phyloP scores from a whole-genome alignment of 2,888 invertebrate species.

The Coleophora deauratella region DNA sequence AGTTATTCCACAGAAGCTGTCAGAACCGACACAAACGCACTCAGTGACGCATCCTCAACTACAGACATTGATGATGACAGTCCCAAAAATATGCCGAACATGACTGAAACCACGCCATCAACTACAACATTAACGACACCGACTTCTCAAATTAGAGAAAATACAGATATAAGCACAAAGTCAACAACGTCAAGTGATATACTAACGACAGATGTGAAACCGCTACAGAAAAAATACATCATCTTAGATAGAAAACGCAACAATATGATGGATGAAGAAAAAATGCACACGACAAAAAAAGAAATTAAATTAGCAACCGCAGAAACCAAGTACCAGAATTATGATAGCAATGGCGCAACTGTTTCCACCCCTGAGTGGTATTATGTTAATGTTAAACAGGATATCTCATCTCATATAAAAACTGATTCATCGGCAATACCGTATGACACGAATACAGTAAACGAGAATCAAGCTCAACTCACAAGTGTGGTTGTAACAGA shows the following conservation, averaged over 20 bases:
- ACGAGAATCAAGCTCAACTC: no score
- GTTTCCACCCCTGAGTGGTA: no score
- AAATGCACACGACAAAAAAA: constrained; percentile 15
- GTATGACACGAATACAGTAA: no score
- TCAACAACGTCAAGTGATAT: constrained; percentile 4
- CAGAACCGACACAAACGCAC: constrained; percentile 9
- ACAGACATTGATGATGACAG: neutral
- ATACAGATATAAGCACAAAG: neutral
- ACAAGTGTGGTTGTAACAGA: no score
- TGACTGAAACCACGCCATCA: neutral
- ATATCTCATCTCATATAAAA: no score
- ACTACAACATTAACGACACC: constrained; percentile 2
- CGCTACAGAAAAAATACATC: constrained; percentile 34
- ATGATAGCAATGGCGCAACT: no score
- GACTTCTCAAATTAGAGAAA: neutral
- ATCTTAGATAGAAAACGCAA: constrained; percentile 31
- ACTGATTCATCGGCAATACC: no score
- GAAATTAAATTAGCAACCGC: neutral
- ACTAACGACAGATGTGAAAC: constrained; percentile 8
- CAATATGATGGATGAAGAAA: constrained; percentile 17
- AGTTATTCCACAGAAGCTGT: constrained; percentile 5
- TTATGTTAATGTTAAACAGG: no score
- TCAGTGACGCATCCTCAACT: neutral
- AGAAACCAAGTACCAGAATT: no score
- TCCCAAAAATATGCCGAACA: neutral